Evolutionary conservation across 2,888 invertebrate genomes (phyloP), one percentile per base, ranked within the genome.

Genomic region (Sthenelais limicola): DNA sequence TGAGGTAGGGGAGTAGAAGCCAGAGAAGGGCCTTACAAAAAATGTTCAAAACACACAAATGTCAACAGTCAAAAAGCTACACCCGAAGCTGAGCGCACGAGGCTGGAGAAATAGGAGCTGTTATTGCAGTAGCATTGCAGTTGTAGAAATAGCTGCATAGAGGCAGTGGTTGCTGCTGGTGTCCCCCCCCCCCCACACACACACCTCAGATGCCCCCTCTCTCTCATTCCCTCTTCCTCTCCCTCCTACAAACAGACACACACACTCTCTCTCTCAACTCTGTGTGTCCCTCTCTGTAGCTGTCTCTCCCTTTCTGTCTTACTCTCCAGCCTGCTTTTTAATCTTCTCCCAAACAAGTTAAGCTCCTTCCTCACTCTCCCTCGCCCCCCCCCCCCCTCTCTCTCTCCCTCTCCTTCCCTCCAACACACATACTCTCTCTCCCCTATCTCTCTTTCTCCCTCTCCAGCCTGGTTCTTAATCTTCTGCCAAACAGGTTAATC

Each of bases 361-460:
- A 3, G 7, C 4, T 5, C 21, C 52, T 2, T 3, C 4, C 3
- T 15, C 52, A 52, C 28, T 12, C 26, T 52, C 21, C 15, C 3
- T 30, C n/a, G 2, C 52, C 52, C 15, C 30, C 52, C 26, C 56
- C 18, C 21, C 56, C 56, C 18, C 18, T 32, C 56, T 15, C 18
- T n/a, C 35, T 24, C 32, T 12, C 1, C 56, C 32, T 12, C 12
- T 21, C 32, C 56, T 35, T n/a, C 3, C 56, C 18, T 18, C 18
- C 32, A 1, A 30, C 2, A 7, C 51, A 24, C 51, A 5, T 24
- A 7, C 51, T 24, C 56, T 21, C 3, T 3, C 56, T 12, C 56
- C 32, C 35, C 56, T n/a, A 52, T n/a, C 2, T 52, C 52, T 52
- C 52, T 52, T 52, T 24, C 28, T 52, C 30, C 28, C 2, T n/a